phyloP scores from a whole-genome alignment of 1,140 invertebrate genomes.

The Neotoxoptera formosana region DNA sequence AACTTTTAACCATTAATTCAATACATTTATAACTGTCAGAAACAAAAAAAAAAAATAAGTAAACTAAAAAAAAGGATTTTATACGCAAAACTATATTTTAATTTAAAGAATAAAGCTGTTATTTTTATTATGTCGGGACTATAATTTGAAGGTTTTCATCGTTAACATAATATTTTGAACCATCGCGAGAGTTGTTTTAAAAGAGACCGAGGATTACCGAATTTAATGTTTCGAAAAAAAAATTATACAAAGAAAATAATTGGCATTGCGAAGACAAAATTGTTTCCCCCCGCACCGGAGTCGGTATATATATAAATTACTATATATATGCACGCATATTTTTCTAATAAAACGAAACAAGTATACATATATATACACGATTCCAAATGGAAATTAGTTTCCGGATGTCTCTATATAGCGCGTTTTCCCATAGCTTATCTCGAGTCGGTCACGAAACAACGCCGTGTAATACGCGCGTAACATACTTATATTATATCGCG shows the following conservation, averaged over 20 bases:
- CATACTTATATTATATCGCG: not conserved
- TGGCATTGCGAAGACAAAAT: not conserved
- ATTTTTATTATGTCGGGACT: not conserved
- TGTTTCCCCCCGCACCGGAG: too few species aligned
- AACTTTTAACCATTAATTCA: slow-evolving; percentile 51
- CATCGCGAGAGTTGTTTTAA: not conserved
- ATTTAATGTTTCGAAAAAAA: not conserved
- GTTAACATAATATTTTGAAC: not conserved
- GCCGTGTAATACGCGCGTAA: not conserved
- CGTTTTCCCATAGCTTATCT: not conserved
- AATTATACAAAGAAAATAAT: not conserved
- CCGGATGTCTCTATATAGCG: not conserved
- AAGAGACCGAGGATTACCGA: not conserved
- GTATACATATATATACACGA: not conserved
- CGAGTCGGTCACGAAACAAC: not conserved
- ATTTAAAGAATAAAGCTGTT: slow-evolving; percentile 23
- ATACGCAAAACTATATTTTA: not conserved
- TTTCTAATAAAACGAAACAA: not conserved
- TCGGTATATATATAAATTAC: not conserved
- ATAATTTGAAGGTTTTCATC: not conserved
- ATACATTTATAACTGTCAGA: slow-evolving; percentile 42
- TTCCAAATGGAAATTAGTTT: not conserved
- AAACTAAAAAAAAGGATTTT: slow-evolving; percentile 2
- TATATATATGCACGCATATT: not conserved
- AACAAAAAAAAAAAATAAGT: not conserved